Conservation (phyloP, 2,113 vertebrate genomes). For the Anguilla rostrata region DNA sequence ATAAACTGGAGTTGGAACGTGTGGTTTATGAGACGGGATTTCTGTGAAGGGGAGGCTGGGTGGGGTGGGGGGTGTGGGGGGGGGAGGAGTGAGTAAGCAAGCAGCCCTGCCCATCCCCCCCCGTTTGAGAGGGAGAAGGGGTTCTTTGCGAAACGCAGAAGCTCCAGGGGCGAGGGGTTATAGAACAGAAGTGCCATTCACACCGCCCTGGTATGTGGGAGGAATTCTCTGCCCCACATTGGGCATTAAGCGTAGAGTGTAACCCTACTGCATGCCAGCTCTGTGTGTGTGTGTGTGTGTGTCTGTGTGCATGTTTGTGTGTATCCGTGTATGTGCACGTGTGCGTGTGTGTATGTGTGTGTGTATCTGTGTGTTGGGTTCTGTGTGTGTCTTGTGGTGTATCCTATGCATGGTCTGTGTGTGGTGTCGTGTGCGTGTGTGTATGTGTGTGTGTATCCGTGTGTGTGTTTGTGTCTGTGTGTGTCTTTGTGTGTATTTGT, state of each 20-base stretch:
- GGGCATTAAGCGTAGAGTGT: conserved; percentile 36
- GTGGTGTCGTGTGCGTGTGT: conserved; percentile 23
- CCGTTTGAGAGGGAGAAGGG: conserved; percentile 51
- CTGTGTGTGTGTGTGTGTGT: conserved; percentile 19
- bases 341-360: background rate
- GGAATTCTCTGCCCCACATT: conserved; percentile 63
- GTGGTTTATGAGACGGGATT: no score
- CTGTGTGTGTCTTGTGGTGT: no score
- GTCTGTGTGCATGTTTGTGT: conserved; percentile 1
- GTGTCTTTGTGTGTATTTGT: no score
- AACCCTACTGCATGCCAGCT: conserved; percentile 39
- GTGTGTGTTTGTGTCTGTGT: background rate
- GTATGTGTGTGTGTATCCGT: conserved; percentile 1
- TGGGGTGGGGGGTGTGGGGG: background rate
- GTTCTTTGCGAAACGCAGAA: conserved; percentile 56
- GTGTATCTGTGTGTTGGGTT: no score
- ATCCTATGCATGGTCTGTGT: no score
- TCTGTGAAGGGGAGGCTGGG: no score
- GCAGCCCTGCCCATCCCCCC: background rate
- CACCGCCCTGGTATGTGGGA: conserved; percentile 44
- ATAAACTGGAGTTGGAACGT: no score
- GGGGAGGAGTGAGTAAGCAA: background rate
- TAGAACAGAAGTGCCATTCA: conserved; percentile 72
- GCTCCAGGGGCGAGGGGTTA: conserved; percentile 49
- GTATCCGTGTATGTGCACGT: no score